Evolutionary conservation across 2,113 vertebrate species (phyloP), one percentile per base, ranked within the genome.

Genomic region (Antechinus stuartii): DNA sequence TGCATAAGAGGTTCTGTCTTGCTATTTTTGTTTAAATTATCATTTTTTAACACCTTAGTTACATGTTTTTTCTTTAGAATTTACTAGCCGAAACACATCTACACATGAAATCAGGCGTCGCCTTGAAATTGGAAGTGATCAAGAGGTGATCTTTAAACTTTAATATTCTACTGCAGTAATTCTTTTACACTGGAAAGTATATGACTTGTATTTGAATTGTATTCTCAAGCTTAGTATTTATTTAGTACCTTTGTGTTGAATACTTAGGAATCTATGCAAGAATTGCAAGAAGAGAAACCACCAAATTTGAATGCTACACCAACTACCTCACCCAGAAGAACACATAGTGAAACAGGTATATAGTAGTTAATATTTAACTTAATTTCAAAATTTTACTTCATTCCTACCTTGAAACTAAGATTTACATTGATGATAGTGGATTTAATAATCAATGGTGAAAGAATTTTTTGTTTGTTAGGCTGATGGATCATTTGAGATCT

Each of bases 261-360:
- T 96, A 56, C 57, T 91, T 97, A 99, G 99, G 98, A 98, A 1
- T 96, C 97, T 54, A 0, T 95, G 55, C 98, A 97, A 52, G 98
- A 98, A 27, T 91, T 98, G 2, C 96, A 96, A 91, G 99, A 98
- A 96, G 98, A 98, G 95, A 98, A 96, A 92, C 97, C 98, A 57
- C 96, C 98, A 46, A 94, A 91, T 0, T 2, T 50, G 94, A 53
- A 95, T 96, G 97, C 98, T 91, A 97, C 55, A 93, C 98, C 98
- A 50, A 94, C 98, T 89, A 96, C 98, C 8, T 98, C 98, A 91
- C 98, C 98, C 76, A 98, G 98, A 94, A 98, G 98, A 97, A 93
- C 97, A 27, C 97, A 97, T 96, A 99, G 98, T 96, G 98, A 99
- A 97, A 98, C 98, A 96, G 99, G 99, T 99, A 98, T 24, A 94